Conservation (phyloP, 1,140 invertebrate genomes). For the Drosophila funebris region DNA sequence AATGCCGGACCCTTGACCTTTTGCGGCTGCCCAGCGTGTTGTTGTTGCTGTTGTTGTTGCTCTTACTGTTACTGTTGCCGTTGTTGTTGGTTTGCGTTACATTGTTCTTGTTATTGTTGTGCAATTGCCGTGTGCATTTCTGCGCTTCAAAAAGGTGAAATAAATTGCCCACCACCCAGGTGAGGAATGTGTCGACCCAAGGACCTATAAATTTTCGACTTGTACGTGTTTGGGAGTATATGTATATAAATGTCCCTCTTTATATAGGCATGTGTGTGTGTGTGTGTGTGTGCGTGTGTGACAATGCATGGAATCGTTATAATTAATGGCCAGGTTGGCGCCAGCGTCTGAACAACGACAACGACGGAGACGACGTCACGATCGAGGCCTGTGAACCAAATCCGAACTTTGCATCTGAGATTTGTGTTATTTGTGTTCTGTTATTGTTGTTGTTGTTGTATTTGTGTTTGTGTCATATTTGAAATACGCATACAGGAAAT, state of each 20-base stretch:
- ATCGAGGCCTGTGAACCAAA: slow-evolving; percentile 37
- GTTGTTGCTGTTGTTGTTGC: slow-evolving; percentile 21
- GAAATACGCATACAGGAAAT: slow-evolving; percentile 39
- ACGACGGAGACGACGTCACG: slow-evolving; percentile 1
- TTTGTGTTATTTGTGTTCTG: background rate
- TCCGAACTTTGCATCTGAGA: slow-evolving; percentile 54
- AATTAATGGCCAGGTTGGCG: slow-evolving; percentile 77
- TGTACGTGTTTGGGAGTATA: slow-evolving; percentile 35
- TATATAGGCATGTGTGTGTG: background rate
- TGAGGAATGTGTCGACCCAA: slow-evolving; percentile 47
- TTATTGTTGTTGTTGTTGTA: background rate
- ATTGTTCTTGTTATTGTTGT: slow-evolving; percentile 39
- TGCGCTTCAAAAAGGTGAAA: slow-evolving; percentile 30
- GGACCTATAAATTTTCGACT: slow-evolving; percentile 50
- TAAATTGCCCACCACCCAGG: slow-evolving; percentile 64
- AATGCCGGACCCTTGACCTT: slow-evolving; percentile 54
- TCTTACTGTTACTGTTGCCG: no score
- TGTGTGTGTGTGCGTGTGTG: slow-evolving; percentile 31
- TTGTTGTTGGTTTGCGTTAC: slow-evolving; percentile 12
- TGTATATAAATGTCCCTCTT: background rate
- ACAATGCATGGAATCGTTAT: slow-evolving; percentile 65
- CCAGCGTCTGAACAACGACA: slow-evolving; percentile 46
- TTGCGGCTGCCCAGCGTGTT: slow-evolving; percentile 53
- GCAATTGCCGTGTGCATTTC: slow-evolving; percentile 40
- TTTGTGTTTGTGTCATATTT: slow-evolving; percentile 40